Percentiles rank a stretch among this genome's conserved stretches.
phyloP scores from a whole-genome alignment of 2,797 vertebrate species.

The Nasua narica region DNA sequence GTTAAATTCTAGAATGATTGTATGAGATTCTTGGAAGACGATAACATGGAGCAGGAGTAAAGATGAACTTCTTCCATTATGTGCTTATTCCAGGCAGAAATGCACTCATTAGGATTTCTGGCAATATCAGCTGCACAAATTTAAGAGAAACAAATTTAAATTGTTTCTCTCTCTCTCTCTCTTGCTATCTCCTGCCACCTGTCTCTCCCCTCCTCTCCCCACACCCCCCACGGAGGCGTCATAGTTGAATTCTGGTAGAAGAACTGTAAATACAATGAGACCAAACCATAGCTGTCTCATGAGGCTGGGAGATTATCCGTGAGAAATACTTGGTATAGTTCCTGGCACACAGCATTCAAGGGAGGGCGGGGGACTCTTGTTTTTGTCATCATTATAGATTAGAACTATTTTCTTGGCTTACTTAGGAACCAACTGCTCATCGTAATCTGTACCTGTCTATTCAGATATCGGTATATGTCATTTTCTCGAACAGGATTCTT shows the following conservation, averaged over 20 bases:
- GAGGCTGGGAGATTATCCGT: background rate
- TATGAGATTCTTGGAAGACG: background rate
- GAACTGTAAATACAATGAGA: fast-evolving
- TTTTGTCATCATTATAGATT: background rate
- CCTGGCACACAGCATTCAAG: background rate
- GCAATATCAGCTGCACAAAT: background rate
- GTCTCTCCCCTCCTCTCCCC: fast-evolving
- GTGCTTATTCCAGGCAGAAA: background rate
- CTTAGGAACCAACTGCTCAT: background rate
- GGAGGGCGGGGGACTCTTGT: background rate
- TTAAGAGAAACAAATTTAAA: too few species aligned
- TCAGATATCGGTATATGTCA: background rate
- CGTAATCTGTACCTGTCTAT: background rate
- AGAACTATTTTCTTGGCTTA: background rate
- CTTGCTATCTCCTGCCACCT: fast-evolving
- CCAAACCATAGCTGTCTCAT: too few species aligned
- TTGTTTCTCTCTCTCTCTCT: background rate
- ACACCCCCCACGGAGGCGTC: too few species aligned
- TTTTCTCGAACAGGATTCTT: background rate
- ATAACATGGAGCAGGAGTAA: background rate
- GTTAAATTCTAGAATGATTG: background rate
- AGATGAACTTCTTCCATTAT: background rate
- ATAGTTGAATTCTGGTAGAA: too few species aligned
- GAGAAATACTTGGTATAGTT: background rate
- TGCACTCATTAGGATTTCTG: background rate